phyloP scores from a whole-genome alignment of 1,140 invertebrate genomes.

The Psilanteris sp. region DNA sequence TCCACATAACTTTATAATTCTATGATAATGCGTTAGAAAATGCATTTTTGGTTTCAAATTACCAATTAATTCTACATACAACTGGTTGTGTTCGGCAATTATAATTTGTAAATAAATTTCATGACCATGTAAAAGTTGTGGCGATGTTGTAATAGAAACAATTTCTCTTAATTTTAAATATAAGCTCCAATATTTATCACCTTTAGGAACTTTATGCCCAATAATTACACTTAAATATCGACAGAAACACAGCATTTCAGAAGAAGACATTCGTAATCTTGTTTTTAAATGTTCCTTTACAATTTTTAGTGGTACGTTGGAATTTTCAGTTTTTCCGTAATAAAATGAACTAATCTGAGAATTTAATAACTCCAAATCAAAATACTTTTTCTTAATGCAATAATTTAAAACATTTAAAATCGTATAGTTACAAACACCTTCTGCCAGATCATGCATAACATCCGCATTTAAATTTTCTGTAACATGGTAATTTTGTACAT shows the following conservation, averaged over 20 bases:
- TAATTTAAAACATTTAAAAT: constrained; percentile 4
- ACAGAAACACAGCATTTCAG: constrained; percentile 28
- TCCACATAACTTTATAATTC: too few species aligned
- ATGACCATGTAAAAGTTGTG: constrained; percentile 1
- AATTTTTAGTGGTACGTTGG: constrained; percentile 12
- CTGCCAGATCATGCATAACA: too few species aligned
- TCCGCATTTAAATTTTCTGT: too few species aligned
- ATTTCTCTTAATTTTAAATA: constrained; percentile 35
- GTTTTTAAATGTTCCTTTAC: constrained; percentile 1
- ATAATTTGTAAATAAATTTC: constrained; percentile 1
- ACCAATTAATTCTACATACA: constrained; percentile 15
- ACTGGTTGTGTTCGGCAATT: constrained; percentile 6
- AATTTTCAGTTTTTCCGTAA: constrained; percentile 4
- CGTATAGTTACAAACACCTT: constrained; percentile 14
- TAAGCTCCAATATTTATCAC: constrained; percentile 21
- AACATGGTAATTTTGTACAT: too few species aligned
- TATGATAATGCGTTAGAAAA: constrained; percentile 4
- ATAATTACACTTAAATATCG: constrained; percentile 39
- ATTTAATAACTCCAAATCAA: constrained; percentile 17
- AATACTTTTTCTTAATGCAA: constrained; percentile 2
- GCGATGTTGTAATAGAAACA: constrained; percentile 1
- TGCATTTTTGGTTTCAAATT: constrained; percentile 29
- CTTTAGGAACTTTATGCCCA: constrained; percentile 23
- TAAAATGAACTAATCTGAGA: constrained; percentile 6
- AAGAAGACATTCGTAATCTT: constrained; percentile 41